phyloP scores from a whole-genome alignment of 30 jellyfish, hydroid and myxozoan species.

The Catostylus mosaicus region DNA sequence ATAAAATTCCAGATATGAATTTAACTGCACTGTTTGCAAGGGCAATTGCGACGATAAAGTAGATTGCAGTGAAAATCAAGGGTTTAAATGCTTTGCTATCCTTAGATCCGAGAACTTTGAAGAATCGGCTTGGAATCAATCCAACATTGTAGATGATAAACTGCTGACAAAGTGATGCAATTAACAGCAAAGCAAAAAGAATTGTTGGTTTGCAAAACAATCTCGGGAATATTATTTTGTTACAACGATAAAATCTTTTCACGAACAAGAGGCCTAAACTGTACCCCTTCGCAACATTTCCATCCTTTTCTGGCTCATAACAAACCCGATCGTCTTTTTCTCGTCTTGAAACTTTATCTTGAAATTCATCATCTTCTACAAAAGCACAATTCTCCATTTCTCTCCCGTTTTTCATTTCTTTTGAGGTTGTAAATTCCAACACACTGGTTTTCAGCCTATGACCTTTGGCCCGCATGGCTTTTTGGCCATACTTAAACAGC shows the following conservation, averaged over 20 bases:
- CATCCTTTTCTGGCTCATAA: neutral
- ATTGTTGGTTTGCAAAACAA: constrained; percentile 47
- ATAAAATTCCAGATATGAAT: constrained; percentile 70
- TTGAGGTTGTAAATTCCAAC: neutral
- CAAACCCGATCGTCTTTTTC: neutral
- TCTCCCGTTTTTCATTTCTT: constrained; percentile 4
- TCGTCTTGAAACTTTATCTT: neutral
- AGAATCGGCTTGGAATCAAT: constrained; percentile 84
- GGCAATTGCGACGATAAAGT: constrained; percentile 71
- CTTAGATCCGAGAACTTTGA: constrained; percentile 80
- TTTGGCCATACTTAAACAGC: neutral
- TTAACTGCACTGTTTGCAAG: constrained; percentile 77
- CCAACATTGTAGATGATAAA: constrained; percentile 86
- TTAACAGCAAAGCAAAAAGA: constrained; percentile 67
- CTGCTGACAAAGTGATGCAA: constrained; percentile 78
- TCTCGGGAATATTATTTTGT: constrained; percentile 46
- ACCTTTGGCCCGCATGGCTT: constrained; percentile 37
- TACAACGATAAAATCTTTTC: constrained; percentile 39
- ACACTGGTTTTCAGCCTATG: neutral
- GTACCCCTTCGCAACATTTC: constrained; percentile 13
- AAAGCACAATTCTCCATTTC: constrained; percentile 30
- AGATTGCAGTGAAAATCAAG: constrained; percentile 51
- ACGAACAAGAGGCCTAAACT: constrained; percentile 49
- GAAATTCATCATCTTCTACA: constrained; percentile 12
- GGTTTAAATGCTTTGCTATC: constrained; percentile 63